phyloP scores from a whole-genome alignment of 2,888 invertebrate genomes.

The Hermaeophaga mercurialis region DNA sequence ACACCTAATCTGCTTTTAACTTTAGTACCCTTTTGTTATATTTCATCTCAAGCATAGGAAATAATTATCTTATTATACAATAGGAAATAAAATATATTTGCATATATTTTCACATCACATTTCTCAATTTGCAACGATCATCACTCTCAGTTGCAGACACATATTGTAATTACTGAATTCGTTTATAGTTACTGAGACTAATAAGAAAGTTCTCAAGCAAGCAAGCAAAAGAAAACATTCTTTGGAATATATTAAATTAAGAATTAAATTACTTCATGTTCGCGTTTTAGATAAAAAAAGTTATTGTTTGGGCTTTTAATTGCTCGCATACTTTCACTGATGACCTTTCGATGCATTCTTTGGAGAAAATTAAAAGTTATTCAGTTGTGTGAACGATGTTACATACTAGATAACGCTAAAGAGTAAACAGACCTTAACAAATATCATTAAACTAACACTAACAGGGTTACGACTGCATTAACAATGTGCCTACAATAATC shows the following conservation, averaged over 20 bases:
- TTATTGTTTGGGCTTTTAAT: conserved; percentile 5
- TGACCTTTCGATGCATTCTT: background rate
- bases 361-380: conserved; percentile 13
- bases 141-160: background rate
- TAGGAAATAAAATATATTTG: too few species aligned
- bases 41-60: too few species aligned
- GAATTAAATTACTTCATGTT: conserved; percentile 3
- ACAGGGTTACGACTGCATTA: too few species aligned
- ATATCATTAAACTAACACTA: too few species aligned
- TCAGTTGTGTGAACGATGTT: conserved; percentile 3
- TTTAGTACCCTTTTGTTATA: too few species aligned
- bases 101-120: too few species aligned
- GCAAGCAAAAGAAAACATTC: background rate
- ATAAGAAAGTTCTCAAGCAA: conserved; percentile 2
- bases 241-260: background rate
- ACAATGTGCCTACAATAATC: too few species aligned
- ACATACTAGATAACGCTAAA: background rate
- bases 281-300: conserved; percentile 5
- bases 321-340: conserved; percentile 4
- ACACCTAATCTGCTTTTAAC: too few species aligned
- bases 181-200: background rate
- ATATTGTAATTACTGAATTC: conserved; percentile 1
- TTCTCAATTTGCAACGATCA: too few species aligned
- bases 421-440: conserved; percentile 1
- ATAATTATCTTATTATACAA: too few species aligned